These are phyloP conservation scores for Andricus quercusramuli DNA, from an alignment of 2,888 invertebrate genomes.

Conservation along the genomic window DNA sequence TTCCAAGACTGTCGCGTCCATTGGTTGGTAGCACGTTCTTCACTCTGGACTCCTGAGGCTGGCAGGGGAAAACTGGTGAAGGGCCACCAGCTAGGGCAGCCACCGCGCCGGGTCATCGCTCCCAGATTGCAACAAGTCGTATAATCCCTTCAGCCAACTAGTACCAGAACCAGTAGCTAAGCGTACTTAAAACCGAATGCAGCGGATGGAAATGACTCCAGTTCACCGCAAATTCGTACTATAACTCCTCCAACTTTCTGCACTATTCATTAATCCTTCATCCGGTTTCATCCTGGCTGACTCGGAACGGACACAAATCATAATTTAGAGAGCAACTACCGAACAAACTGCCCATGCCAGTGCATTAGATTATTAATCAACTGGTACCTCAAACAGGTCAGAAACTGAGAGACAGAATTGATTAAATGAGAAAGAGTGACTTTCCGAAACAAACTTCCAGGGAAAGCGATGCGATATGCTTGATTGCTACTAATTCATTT, in stretches of 20 bases:
- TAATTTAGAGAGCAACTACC: slow-evolving; percentile 5
- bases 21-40: not conserved
- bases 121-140: slow-evolving; percentile 62
- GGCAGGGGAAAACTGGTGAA: slow-evolving; percentile 33
- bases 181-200: slow-evolving; percentile 26
- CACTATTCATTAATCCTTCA: slow-evolving; percentile 33
- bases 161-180: slow-evolving; percentile 38
- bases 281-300: not conserved
- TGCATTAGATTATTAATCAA: slow-evolving; percentile 35
- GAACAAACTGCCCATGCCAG: slow-evolving; percentile 26
- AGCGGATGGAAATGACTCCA: slow-evolving; percentile 29
- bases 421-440: slow-evolving; percentile 25
- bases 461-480: not conserved
- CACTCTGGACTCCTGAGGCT: not conserved
- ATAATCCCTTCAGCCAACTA: slow-evolving; percentile 59
- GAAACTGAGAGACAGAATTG: not conserved
- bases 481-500: not conserved
- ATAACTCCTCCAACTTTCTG: slow-evolving; percentile 22
- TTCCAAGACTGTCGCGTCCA: not conserved
- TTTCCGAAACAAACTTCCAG: not conserved
- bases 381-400: not conserved
- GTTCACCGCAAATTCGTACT: slow-evolving; percentile 30
- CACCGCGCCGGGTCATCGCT: slow-evolving; percentile 62
- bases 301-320: slow-evolving; percentile 4
- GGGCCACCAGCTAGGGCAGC: slow-evolving; percentile 50